phyloP scores from a whole-genome alignment of 1,140 invertebrate species.

The Zaprionus davidi region DNA sequence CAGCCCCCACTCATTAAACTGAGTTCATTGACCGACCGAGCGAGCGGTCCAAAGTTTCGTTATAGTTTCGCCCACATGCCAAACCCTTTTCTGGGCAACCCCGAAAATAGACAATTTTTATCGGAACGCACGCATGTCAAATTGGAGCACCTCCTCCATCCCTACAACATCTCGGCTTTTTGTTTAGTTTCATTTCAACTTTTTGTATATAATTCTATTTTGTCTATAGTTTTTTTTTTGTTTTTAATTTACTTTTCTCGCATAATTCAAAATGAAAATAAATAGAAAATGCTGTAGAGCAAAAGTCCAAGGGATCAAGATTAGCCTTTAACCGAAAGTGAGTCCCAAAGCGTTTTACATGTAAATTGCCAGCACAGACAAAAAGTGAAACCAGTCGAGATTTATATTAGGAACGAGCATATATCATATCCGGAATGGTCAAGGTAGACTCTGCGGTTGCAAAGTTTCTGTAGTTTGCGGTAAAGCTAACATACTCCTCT shows the following conservation, averaged over 20 bases:
- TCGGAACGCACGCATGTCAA: slow-evolving; percentile 67
- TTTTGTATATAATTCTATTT: slow-evolving; percentile 45
- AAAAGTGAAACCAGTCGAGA: slow-evolving; percentile 56
- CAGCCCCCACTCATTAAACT: slow-evolving; percentile 16
- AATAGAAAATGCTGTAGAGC: slow-evolving; percentile 40
- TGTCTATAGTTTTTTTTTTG: slow-evolving; percentile 43
- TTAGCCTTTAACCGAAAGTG: slow-evolving; percentile 35
- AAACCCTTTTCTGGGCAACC: slow-evolving; percentile 57
- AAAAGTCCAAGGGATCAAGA: slow-evolving; percentile 49
- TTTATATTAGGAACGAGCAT: slow-evolving; percentile 48
- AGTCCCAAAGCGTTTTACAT: slow-evolving; percentile 47
- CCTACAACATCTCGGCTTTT: slow-evolving; percentile 19
- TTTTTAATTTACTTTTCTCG: slow-evolving; percentile 24
- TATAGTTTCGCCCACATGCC: slow-evolving; percentile 34
- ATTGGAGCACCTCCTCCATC: slow-evolving; percentile 8
- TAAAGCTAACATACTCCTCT: not conserved
- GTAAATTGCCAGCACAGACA: slow-evolving; percentile 65
- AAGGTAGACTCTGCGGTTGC: slow-evolving; percentile 22
- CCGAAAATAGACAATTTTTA: slow-evolving; percentile 60
- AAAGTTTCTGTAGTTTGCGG: slow-evolving; percentile 1
- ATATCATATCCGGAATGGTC: slow-evolving; percentile 2
- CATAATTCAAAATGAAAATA: slow-evolving; percentile 77
- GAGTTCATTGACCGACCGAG: slow-evolving; percentile 62
- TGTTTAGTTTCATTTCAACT: slow-evolving; percentile 22
- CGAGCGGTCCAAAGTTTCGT: slow-evolving; percentile 23